Conservation (phyloP, 2,797 vertebrate species). For the Trachops cirrhosus region DNA sequence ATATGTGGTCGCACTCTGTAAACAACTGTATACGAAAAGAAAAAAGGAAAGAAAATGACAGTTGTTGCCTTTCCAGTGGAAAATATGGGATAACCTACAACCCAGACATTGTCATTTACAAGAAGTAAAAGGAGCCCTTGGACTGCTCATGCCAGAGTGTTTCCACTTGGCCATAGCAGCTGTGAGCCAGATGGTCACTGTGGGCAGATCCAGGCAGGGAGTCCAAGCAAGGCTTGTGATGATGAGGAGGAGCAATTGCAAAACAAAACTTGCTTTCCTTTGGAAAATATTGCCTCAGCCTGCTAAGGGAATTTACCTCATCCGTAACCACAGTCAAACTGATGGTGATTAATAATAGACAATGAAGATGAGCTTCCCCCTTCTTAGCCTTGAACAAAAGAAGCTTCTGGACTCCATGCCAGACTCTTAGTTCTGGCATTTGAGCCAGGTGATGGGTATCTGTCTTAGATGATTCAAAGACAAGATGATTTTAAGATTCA, state of each 20-base stretch:
- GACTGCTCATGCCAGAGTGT: constrained; percentile 1
- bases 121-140: constrained; percentile 52
- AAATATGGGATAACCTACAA: not conserved
- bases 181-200: constrained; percentile 51
- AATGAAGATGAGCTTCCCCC: not conserved
- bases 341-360: constrained; percentile 32
- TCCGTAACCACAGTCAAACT: constrained; percentile 42
- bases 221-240: not conserved
- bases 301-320: constrained; percentile 62
- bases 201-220: constrained; percentile 33
- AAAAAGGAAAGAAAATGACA: not conserved
- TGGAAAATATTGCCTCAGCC: constrained; percentile 74
- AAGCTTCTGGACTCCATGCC: not conserved
- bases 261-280: constrained; percentile 49
- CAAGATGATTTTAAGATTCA: not conserved
- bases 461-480: not conserved
- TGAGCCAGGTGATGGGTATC: not conserved
- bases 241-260: constrained; percentile 51
- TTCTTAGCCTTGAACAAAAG: not conserved
- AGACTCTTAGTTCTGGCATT: not conserved
- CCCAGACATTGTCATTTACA: constrained; percentile 47
- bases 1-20: not conserved
- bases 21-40: not conserved
- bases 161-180: constrained; percentile 57
- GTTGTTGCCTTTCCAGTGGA: constrained; percentile 13